Base-by-base conservation (phyloP, 2,888 invertebrate species). In the Aphodius granarius region DNA sequence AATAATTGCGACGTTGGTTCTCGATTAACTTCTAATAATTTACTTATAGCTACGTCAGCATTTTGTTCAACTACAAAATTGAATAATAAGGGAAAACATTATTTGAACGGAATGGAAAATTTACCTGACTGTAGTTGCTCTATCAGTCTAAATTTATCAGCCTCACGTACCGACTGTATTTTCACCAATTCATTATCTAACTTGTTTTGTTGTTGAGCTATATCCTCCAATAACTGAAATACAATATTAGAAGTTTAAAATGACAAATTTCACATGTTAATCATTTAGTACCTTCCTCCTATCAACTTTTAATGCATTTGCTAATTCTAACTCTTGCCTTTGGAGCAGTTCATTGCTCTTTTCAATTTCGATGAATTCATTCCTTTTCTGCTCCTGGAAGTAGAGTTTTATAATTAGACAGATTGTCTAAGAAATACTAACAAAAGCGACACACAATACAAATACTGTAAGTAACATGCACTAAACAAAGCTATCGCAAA, bases 171-270 rank as follows among this genome's bases (percentile, higher is more conserved):
- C 83, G 89, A 90, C 81, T 94, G 94, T 75, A 94, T 89, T 87
- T 91, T 92, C 76, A 89, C 90, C 79, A 94, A 90, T 86, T 94
- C 91, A 78, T 86, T 87, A 83, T 94, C 94, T 65, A 94, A 86
- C 82, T 91, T 90, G 76, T 88, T 89, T 86, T 94, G 94, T 82
- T 93, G 90, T 82, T 90, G 84, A 74, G 91, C 86, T 79, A 93
- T 87, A 83, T 89, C 87, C 79, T 88, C 88, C 79, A 90, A 81
- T 23, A 91, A 86, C 89, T 90, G 79, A 78, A 86, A 43, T 43
- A 43, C 0, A 83, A 73, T 77, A 77, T 73, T 19, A 15, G 18
- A 68, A 16, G n/a, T n/a, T n/a, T 16, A 23, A 21, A 13, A 75
- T 68, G 62, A 19, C 19, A 70, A 23, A 64, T 19, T 75, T 4